Base-by-base conservation (phyloP, 2,113 vertebrate genomes). In the Gavialis gangeticus region DNA sequence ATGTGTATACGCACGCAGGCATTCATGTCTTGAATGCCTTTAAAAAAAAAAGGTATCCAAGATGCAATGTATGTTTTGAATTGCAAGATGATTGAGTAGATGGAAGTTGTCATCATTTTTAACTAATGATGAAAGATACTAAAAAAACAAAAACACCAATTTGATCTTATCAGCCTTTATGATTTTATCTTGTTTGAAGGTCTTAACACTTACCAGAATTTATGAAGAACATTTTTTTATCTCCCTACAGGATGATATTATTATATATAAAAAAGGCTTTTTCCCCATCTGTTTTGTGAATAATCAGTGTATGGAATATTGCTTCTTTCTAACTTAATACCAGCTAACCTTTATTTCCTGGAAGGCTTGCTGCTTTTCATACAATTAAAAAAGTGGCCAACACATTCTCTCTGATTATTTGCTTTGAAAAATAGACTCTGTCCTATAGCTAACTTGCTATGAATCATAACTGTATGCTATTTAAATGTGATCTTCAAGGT, bases 71-170 rank as follows among this genome's bases (percentile, higher is more conserved):
- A 1, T 75, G 2, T 90, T 85, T 95, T 88, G n/a, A 87, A 57
- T 27, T 81, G 25, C 18, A 80, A 80, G 18, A 54, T 25, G 81
- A 21, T 82, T 85, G 56, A 34, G 24, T 37, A 37, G 30, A 22
- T n/a, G 27, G 76, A 90, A 73, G 75, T 87, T 81, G 22, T n/a
- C 78, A 78, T 27, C 80, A 80, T 60, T 71, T 94, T 92, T 81
- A 21, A 46, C 30, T 81, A 59, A 71, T 57, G 84, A 54, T 55
- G 2, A 28, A 58, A 15, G 12, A 12, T 80, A 37, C 21, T 54
- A 12, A 5, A 66, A 88, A 75, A 77, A 22, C 15, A 84, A 64
- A 28, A 79, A 46, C 64, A 82, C 6, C 63, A 9, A 37, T 46
- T 63, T 81, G 77, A 18, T 34, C 5, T 71, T 28, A 75, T 59